Base-by-base conservation (phyloP, 2,113 vertebrate species). In the Triplophysa dalaica region DNA sequence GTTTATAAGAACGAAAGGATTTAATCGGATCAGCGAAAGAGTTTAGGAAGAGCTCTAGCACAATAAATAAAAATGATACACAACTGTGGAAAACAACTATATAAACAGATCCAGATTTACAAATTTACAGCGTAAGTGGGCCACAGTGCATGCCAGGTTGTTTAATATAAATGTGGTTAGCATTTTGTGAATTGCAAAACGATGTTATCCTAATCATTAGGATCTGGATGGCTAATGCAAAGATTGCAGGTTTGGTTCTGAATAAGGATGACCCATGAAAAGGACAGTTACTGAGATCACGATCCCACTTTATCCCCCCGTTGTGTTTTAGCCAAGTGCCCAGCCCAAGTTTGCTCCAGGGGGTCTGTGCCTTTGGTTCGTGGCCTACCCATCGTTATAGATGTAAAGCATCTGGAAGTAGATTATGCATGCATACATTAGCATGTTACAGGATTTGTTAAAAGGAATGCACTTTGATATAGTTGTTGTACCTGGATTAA, bases 21-120 rank as follows among this genome's bases (percentile, higher is more conserved):
- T 73, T 41, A 78, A 64, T 64, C 12, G 69, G 38, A 82, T 72
- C 52, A 73, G 70, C 63, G 14, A 66, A 74, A 64, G 41, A 60
- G n/a, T 17, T 11, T 33, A 70, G n/a, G 41, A 80, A 64, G 61
- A 54, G 43, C 68, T 63, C 50, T 38, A 56, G 66, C 75, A 70
- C n/a, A 54, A 82, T 62, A 45, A 77, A 69, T 75, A 75, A 76
- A 45, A 76, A 52, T 76, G 74, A 77, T 52, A 52, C 61, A 52
- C 74, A 52, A 29, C 41, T 76, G 74, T 54, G 74, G 26, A 79
- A 61, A 70, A 79, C 22, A 62, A 6, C 43, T 48, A 60, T 69
- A 70, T 76, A 77, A 77, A 77, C 2, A 12, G 61, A 77, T 77
- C 74, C 61, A 77, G 62, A 65, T 38, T 38, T 54, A 54, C 45